Percentiles rank a stretch among this genome's conserved stretches.
Evolutionary conservation across 2,797 vertebrate species (phyloP).

Genomic region (Zalophus californianus): DNA sequence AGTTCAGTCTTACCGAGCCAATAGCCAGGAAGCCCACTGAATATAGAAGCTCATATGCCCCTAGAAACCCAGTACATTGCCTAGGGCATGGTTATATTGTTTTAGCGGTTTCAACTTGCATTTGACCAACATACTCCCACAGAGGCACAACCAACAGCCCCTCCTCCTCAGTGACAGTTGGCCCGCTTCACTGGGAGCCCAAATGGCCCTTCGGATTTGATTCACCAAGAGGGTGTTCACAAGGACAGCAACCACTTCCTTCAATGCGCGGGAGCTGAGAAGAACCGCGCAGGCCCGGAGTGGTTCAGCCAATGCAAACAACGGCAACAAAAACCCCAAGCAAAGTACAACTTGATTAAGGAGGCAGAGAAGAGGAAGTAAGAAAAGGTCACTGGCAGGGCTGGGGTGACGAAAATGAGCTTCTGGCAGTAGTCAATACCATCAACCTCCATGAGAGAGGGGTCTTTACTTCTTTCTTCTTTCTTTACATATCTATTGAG

Average conservation of each 20-base stretch:
- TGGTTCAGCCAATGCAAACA: background rate
- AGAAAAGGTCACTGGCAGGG: background rate
- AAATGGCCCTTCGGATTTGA: background rate
- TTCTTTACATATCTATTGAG: background rate
- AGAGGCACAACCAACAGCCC: background rate
- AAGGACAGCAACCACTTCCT: background rate
- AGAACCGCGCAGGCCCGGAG: background rate
- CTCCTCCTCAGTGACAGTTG: background rate
- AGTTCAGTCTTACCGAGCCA: background rate
- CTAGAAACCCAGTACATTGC: background rate
- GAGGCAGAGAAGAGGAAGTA: background rate
- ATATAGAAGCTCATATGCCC: background rate
- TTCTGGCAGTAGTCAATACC: background rate
- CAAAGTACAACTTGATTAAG: background rate
- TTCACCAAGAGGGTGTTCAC: background rate
- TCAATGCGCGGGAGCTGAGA: background rate
- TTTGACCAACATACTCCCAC: background rate
- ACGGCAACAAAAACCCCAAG: background rate
- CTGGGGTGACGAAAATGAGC: background rate
- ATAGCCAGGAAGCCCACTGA: background rate
- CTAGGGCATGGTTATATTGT: rapidly evolving
- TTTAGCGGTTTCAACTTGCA: background rate
- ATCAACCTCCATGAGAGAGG: background rate
- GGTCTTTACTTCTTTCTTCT: background rate
- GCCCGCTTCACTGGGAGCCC: background rate